These are phyloP conservation scores for Ceyx margarethae DNA, from an alignment of 2,113 vertebrate genomes.

Conservation along the genomic window DNA sequence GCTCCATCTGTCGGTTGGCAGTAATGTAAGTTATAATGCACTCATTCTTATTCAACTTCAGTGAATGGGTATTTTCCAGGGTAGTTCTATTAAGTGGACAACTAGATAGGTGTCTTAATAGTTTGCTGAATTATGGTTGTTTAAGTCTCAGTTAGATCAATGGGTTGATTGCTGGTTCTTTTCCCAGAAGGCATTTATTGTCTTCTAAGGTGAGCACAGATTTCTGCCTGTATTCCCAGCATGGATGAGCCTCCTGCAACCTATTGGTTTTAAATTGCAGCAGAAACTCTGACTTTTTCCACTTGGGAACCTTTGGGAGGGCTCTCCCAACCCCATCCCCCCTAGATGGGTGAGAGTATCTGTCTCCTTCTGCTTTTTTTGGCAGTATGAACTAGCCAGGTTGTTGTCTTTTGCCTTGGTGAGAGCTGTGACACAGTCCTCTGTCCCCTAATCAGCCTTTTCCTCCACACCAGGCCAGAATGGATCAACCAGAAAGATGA, in stretches of 20 bases:
- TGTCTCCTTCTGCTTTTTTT: not conserved
- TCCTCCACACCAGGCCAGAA: not conserved
- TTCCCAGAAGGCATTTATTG: conserved; percentile 71
- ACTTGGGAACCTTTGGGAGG: not conserved
- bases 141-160: not conserved
- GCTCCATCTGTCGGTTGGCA: conserved; percentile 51
- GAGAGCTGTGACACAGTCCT: not conserved
- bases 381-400: not conserved
- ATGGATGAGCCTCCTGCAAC: not conserved
- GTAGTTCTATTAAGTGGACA: conserved; percentile 42
- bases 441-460: not conserved
- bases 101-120: conserved; percentile 45
- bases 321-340: not conserved
- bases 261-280: not conserved
- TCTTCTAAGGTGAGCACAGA: not conserved
- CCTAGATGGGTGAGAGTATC: not conserved
- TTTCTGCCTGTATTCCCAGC: conserved; percentile 16
- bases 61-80: conserved; percentile 44
- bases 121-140: conserved; percentile 48
- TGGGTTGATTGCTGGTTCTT: conserved; percentile 56
- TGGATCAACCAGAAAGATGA: not conserved
- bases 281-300: not conserved
- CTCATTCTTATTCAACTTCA: conserved; percentile 50
- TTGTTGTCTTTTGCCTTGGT: not conserved
- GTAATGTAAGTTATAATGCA: conserved; percentile 27